Percentiles rank a stretch among this genome's conserved stretches.
phyloP scores from a whole-genome alignment of 2,797 vertebrate species.

The Hypotaenidia philippensis region DNA sequence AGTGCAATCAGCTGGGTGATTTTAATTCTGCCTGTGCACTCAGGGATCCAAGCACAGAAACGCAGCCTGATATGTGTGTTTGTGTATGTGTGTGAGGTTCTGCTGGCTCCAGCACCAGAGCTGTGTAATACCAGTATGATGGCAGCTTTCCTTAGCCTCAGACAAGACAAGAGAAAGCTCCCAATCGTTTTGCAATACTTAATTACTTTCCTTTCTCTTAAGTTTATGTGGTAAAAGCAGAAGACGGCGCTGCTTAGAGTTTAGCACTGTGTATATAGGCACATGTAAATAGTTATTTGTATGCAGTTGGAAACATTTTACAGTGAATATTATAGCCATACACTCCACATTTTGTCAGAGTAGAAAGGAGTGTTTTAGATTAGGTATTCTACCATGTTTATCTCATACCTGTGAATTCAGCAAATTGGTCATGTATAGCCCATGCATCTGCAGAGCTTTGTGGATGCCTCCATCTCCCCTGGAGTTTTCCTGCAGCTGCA shows the following conservation, averaged over 20 bases:
- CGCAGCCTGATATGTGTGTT: not conserved
- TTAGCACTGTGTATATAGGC: not conserved
- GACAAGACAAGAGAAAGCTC: not conserved
- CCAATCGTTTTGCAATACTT: not conserved
- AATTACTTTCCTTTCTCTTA: not conserved
- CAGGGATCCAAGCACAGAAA: not conserved
- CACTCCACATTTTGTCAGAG: not conserved
- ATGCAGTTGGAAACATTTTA: not conserved
- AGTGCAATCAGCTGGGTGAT: not conserved
- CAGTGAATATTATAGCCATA: not conserved
- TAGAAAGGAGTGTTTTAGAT: not conserved
- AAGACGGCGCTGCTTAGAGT: not conserved
- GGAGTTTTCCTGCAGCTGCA: not conserved
- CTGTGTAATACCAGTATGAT: not conserved
- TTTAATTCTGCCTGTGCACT: not conserved
- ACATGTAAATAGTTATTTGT: constrained; percentile 32
- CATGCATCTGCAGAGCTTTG: not conserved
- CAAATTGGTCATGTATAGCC: not conserved
- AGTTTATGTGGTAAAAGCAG: not conserved
- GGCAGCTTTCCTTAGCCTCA: not conserved
- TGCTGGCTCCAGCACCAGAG: not conserved
- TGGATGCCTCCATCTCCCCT: not conserved
- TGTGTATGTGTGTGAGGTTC: not conserved
- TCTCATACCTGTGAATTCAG: not conserved
- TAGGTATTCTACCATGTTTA: fast-evolving